Conservation (phyloP, 2,888 invertebrate species). For the Steinernema scapterisci region DNA sequence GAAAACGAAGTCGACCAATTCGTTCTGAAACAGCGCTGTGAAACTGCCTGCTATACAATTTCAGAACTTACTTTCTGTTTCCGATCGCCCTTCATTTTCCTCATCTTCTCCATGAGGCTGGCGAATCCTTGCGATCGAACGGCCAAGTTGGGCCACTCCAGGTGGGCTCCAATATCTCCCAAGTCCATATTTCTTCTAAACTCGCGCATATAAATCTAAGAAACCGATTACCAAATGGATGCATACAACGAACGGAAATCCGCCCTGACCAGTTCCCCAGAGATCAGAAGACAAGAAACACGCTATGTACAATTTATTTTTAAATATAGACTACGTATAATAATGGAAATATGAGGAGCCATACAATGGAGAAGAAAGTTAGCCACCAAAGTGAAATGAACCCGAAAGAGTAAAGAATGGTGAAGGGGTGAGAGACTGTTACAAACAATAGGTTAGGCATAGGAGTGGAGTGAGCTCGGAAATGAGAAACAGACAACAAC, state of each 20-base stretch:
- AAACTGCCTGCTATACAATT: neutral
- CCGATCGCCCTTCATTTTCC: neutral
- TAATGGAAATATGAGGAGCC: neutral
- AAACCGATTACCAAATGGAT: neutral
- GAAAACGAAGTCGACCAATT: neutral
- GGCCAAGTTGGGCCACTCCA: neutral
- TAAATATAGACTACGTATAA: neutral
- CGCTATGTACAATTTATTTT: neutral
- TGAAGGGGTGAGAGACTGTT: neutral
- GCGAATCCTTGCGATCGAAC: neutral
- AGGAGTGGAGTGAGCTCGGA: neutral
- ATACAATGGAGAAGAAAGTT: neutral
- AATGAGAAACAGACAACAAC: conserved; percentile 25
- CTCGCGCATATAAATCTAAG: neutral
- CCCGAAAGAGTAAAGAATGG: conserved; percentile 16
- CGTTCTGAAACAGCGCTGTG: neutral
- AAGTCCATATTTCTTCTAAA: neutral
- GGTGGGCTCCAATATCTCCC: neutral
- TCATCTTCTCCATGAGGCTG: neutral
- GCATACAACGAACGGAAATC: conserved; percentile 6
- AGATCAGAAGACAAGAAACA: neutral
- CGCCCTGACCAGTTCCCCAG: neutral
- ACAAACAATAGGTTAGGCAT: neutral
- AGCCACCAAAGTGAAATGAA: conserved; percentile 22
- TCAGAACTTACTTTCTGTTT: neutral